Percentiles rank a stretch among this genome's conserved stretches.
phyloP scores from a whole-genome alignment of 1,140 invertebrate genomes.

The Odontomachus brunneus region DNA sequence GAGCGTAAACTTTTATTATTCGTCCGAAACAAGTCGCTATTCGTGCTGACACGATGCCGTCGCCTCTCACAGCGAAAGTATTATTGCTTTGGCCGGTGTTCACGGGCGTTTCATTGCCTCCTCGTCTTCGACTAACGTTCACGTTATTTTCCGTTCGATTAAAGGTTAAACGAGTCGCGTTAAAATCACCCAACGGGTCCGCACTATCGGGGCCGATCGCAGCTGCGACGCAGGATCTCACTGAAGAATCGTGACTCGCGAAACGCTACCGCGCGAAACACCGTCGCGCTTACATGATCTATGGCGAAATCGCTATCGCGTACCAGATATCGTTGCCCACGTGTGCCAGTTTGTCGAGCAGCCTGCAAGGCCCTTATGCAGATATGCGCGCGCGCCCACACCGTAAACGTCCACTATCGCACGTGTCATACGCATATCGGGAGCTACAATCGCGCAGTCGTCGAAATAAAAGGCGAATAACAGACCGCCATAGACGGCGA shows the following conservation, averaged over 20 bases:
- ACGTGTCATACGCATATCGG: slow-evolving; percentile 3
- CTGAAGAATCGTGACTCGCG: slow-evolving; percentile 58
- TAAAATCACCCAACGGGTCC: not conserved
- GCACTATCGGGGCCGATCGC: slow-evolving; percentile 4
- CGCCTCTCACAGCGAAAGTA: too few relatives aligned
- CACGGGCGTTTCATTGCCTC: not conserved
- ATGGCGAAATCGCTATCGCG: slow-evolving; percentile 70
- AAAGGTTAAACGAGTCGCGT: slow-evolving; percentile 20
- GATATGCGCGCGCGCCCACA: slow-evolving; percentile 54
- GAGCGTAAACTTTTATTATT: too few relatives aligned
- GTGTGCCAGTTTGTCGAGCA: slow-evolving; percentile 49
- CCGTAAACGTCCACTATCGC: not conserved
- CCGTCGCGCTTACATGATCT: slow-evolving; percentile 47
- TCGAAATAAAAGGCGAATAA: slow-evolving; percentile 10
- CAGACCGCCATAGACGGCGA: not conserved
- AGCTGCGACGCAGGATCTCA: slow-evolving; percentile 41
- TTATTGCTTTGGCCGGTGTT: too few relatives aligned
- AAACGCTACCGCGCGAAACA: slow-evolving; percentile 41
- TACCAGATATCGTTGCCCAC: slow-evolving; percentile 70
- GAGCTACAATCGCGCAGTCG: not conserved
- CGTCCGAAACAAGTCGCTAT: too few relatives aligned
- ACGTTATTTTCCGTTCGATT: not conserved
- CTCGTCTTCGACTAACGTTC: not conserved
- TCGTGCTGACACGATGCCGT: too few relatives aligned
- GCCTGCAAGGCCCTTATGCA: slow-evolving; percentile 61